Conservation (phyloP, 2,888 invertebrate species). For the Drosophila robusta region DNA sequence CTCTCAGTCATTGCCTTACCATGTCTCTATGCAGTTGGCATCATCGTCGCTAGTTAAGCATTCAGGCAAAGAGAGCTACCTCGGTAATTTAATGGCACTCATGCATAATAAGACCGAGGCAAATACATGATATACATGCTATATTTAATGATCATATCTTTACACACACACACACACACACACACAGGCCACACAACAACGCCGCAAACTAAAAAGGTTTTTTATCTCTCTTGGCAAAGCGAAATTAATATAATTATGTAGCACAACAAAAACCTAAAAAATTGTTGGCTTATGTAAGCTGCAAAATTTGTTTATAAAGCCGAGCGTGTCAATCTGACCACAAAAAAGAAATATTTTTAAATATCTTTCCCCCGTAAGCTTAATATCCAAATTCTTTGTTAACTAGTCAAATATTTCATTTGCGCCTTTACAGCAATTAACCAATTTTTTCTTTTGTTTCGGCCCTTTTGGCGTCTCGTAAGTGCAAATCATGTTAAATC, state of each 20-base stretch:
- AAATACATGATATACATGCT: constrained; percentile 64
- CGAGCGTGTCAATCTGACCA: constrained; percentile 34
- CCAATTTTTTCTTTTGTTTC: constrained; percentile 2
- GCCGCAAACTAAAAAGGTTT: constrained; percentile 47
- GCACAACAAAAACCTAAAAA: constrained; percentile 45
- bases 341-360: constrained; percentile 32
- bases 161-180: constrained; percentile 7
- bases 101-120: constrained; percentile 59
- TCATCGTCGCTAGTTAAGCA: constrained; percentile 54
- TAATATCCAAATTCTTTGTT: constrained; percentile 57
- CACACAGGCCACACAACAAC: constrained; percentile 16
- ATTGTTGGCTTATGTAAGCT: constrained; percentile 48
- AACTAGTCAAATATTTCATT: constrained; percentile 44
- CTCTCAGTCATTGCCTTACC: background rate
- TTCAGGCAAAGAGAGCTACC: constrained; percentile 54
- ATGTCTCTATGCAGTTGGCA: constrained; percentile 30
- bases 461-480: constrained; percentile 30
- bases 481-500: constrained; percentile 38
- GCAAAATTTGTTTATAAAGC: constrained; percentile 56
- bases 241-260: constrained; percentile 61
- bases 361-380: constrained; percentile 28
- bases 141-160: constrained; percentile 72
- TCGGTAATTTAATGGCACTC: constrained; percentile 66
- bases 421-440: constrained; percentile 29
- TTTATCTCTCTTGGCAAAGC: constrained; percentile 44